Evolutionary conservation across 2,888 invertebrate species (phyloP).

Genomic region (Dexiosoma caninum): DNA sequence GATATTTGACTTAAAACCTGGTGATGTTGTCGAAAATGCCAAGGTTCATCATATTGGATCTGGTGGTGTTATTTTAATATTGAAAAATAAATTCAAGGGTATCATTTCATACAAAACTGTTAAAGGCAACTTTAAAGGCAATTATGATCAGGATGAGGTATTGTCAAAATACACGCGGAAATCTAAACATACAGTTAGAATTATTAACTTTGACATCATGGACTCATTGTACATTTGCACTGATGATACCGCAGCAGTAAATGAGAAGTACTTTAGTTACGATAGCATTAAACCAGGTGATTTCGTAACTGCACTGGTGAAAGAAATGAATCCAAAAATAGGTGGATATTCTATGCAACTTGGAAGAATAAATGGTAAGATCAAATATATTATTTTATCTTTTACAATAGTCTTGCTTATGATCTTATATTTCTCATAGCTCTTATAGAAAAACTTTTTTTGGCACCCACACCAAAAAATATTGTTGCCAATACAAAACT

Average conservation of each 20-base stretch:
- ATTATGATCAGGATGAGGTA: constrained; percentile 76
- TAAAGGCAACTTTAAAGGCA: constrained; percentile 72
- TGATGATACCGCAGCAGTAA: constrained; percentile 80
- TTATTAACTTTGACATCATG: constrained; percentile 83
- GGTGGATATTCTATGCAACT: constrained; percentile 79
- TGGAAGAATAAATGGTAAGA: constrained; percentile 79
- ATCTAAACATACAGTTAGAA: constrained; percentile 79
- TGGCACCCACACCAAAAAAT: constrained; percentile 79
- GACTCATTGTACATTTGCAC: constrained; percentile 84
- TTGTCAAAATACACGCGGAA: constrained; percentile 75
- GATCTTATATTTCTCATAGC: constrained; percentile 73
- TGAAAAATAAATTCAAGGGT: constrained; percentile 73
- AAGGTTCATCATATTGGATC: constrained; percentile 78
- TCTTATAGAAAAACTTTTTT: constrained; percentile 80
- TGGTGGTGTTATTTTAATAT: constrained; percentile 76
- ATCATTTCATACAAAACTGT: constrained; percentile 74
- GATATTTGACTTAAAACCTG: constrained; percentile 77
- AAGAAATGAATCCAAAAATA: constrained; percentile 77
- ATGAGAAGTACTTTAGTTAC: constrained; percentile 80
- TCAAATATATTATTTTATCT: background rate
- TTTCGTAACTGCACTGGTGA: constrained; percentile 79
- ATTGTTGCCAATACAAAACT: constrained; percentile 80
- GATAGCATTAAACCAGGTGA: constrained; percentile 80
- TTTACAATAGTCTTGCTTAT: background rate
- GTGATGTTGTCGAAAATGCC: constrained; percentile 81